Evolutionary conservation across 2,797 vertebrate species (phyloP).

Genomic region (Bovichtus diacanthus): DNA sequence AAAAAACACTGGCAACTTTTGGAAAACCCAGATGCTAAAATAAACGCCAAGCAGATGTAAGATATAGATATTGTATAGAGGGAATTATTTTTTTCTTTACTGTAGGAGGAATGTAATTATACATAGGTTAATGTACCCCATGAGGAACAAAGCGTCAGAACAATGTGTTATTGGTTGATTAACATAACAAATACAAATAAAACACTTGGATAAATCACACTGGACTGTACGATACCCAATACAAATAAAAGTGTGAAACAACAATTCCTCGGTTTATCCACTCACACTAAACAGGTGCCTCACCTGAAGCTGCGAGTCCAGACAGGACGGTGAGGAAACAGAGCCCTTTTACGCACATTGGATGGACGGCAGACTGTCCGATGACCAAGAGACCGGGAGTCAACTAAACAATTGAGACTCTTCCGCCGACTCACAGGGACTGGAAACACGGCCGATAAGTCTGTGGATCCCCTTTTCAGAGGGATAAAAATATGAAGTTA

Average conservation of each 20-base stretch:
- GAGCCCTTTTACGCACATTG: conserved; percentile 74
- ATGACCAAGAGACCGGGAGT: conserved; percentile 16
- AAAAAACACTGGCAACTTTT: background rate
- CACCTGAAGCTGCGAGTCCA: conserved; percentile 83
- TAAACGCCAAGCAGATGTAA: too few relatives aligned
- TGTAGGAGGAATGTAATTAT: background rate
- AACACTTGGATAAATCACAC: background rate
- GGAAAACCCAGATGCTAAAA: background rate
- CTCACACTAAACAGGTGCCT: conserved; percentile 39
- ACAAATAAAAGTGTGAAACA: background rate
- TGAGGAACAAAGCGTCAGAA: background rate
- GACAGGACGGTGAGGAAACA: conserved; percentile 72
- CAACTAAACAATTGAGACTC: conserved; percentile 19
- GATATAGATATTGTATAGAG: background rate
- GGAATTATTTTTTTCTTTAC: too few relatives aligned
- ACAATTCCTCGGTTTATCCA: background rate
- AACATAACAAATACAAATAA: background rate
- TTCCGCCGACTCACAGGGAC: conserved; percentile 6
- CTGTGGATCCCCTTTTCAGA: background rate
- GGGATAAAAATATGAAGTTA: conserved; percentile 8
- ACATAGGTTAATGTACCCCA: too few relatives aligned
- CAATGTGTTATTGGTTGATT: background rate
- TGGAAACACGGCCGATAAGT: background rate
- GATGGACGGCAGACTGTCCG: conserved; percentile 37
- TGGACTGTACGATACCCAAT: too few relatives aligned